Evolutionary conservation across 1,140 invertebrate species (phyloP).

Genomic region (Drosophila parvula): DNA sequence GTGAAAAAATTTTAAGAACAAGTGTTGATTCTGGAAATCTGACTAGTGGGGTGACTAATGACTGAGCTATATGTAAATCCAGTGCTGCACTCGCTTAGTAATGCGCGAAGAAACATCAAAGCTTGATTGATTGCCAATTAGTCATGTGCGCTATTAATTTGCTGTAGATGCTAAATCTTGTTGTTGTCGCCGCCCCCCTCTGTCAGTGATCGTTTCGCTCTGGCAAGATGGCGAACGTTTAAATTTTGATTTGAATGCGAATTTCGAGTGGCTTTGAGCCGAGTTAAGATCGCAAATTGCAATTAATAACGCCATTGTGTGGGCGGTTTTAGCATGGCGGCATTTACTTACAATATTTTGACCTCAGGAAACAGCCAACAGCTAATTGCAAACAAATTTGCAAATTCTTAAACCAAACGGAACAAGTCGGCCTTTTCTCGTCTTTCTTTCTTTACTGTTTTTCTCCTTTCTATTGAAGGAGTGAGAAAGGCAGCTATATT

Average conservation of each 20-base stretch:
- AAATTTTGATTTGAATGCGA: slow-evolving; percentile 16
- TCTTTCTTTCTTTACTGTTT: neutral
- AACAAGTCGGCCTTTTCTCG: too few species aligned
- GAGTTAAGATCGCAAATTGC: slow-evolving; percentile 24
- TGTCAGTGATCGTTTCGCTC: neutral
- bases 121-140: slow-evolving; percentile 77
- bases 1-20: neutral
- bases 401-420: neutral
- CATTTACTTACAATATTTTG: slow-evolving; percentile 12
- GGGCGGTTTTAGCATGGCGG: slow-evolving; percentile 8
- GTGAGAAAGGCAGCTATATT: slow-evolving; percentile 3
- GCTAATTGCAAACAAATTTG: slow-evolving; percentile 21
- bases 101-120: slow-evolving; percentile 51
- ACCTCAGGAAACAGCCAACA: slow-evolving; percentile 1
- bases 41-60: slow-evolving; percentile 22
- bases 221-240: slow-evolving; percentile 20
- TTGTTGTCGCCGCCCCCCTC: neutral
- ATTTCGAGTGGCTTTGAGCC: slow-evolving; percentile 7
- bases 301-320: slow-evolving; percentile 27
- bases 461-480: neutral
- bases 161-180: slow-evolving; percentile 44
- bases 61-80: slow-evolving; percentile 33
- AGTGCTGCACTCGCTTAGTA: slow-evolving; percentile 53
- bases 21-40: slow-evolving; percentile 2
- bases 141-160: slow-evolving; percentile 65